A percentile compares a stretch with the other conserved stretches of the same genome.
These are phyloP conservation scores for Coenonympha glycerion DNA, from an alignment of 2,888 invertebrate species.

Conservation along the genomic window DNA sequence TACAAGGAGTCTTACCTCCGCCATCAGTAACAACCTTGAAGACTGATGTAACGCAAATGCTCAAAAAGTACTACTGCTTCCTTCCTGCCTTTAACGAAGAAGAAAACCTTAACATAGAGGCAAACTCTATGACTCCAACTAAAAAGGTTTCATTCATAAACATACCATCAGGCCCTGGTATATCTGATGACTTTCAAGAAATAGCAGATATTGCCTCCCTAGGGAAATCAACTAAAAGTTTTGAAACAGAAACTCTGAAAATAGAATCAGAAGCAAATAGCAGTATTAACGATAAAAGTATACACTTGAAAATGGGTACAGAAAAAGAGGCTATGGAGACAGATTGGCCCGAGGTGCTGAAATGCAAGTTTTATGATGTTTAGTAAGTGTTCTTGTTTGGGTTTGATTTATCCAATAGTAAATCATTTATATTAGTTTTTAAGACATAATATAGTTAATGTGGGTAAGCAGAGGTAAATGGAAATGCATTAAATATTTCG, in stretches of 20 bases:
- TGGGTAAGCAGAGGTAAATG: too few species aligned
- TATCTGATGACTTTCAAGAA: constrained; percentile 27
- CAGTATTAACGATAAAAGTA: constrained; percentile 48
- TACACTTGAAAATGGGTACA: constrained; percentile 51
- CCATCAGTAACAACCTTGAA: constrained; percentile 83
- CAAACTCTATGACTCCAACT: constrained; percentile 54
- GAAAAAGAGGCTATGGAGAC: constrained; percentile 55
- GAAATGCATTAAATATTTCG: too few species aligned
- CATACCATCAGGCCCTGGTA: constrained; percentile 40
- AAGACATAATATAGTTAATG: too few species aligned
- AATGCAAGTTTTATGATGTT: constrained; percentile 81
- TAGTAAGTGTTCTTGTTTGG: constrained; percentile 75
- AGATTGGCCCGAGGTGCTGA: constrained; percentile 78
- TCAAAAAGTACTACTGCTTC: constrained; percentile 75
- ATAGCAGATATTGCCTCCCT: constrained; percentile 12
- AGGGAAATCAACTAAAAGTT: constrained; percentile 12
- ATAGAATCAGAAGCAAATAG: constrained; percentile 43
- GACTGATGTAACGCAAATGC: constrained; percentile 79
- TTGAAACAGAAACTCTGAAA: constrained; percentile 29
- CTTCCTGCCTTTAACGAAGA: constrained; percentile 66
- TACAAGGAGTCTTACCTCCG: constrained; percentile 84
- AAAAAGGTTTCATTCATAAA: constrained; percentile 61
- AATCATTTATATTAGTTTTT: not conserved
- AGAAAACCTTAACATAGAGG: constrained; percentile 43
- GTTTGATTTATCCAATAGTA: not conserved